phyloP scores from a whole-genome alignment of 2,888 invertebrate genomes.

The Yponomeuta cagnagella region DNA sequence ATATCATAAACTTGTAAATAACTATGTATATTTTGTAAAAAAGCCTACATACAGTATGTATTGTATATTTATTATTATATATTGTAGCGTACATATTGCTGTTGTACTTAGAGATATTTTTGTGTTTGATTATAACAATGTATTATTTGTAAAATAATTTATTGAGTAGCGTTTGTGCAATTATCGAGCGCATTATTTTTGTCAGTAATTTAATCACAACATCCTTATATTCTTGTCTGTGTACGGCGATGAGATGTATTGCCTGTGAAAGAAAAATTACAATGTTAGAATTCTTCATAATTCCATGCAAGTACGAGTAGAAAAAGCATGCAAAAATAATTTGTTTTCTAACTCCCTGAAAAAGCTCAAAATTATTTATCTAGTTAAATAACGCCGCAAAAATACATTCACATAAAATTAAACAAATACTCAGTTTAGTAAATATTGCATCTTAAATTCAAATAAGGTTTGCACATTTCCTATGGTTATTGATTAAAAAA shows the following conservation, averaged over 20 bases:
- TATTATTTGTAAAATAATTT: conserved; percentile 36
- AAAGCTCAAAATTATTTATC: not conserved
- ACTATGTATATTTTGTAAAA: conserved; percentile 54
- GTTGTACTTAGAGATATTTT: conserved; percentile 49
- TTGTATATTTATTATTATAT: conserved; percentile 5
- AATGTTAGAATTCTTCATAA: not conserved
- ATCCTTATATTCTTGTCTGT: conserved; percentile 79
- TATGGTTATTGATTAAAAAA: not conserved
- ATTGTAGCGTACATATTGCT: conserved; percentile 42
- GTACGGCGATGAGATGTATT: conserved; percentile 80
- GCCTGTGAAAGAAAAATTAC: conserved; percentile 56
- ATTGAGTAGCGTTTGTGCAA: conserved; percentile 42
- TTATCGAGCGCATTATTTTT: conserved; percentile 13
- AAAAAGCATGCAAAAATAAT: not conserved
- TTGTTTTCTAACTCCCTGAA: too few species aligned
- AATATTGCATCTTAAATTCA: not conserved
- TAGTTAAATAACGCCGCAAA: too few species aligned
- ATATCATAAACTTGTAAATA: conserved; percentile 39
- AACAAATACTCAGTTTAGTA: too few species aligned
- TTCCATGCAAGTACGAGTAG: not conserved
- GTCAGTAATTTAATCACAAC: conserved; percentile 55
- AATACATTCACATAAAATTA: too few species aligned
- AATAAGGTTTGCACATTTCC: not conserved
- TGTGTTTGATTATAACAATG: conserved; percentile 28
- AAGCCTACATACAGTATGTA: conserved; percentile 44